Percentiles rank a stretch among this genome's conserved stretches.
Conservation (phyloP, 2,888 invertebrate genomes). For the Rambutsinella grinnellia region DNA sequence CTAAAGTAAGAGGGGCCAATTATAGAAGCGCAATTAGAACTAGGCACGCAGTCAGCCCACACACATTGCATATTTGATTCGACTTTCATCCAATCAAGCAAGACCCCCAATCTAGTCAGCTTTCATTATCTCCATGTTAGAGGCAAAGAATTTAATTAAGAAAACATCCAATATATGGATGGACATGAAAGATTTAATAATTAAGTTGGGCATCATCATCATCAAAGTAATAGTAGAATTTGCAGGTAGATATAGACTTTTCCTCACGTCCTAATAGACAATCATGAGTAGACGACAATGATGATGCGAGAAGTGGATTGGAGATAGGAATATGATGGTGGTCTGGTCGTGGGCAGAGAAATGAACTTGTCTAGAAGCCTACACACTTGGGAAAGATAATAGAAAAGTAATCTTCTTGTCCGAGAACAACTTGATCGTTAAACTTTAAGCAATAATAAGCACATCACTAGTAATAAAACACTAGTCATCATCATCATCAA, state of each 20-base stretch:
- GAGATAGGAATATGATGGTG: neutral
- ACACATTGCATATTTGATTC: neutral
- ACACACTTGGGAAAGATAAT: neutral
- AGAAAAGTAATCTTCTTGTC: neutral
- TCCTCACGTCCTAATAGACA: constrained; percentile 22
- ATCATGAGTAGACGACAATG: constrained; percentile 4
- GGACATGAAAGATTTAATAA: neutral
- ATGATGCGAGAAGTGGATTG: neutral
- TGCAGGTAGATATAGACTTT: constrained; percentile 3
- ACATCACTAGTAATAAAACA: neutral
- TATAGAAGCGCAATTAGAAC: neutral
- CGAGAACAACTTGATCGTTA: neutral
- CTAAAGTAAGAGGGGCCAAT: neutral
- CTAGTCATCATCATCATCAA: neutral
- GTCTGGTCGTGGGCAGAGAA: neutral
- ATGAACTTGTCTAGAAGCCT: neutral
- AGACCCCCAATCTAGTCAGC: neutral
- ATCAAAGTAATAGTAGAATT: neutral
- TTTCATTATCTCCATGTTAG: neutral
- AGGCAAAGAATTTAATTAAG: neutral
- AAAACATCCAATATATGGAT: neutral
- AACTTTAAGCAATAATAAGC: neutral
- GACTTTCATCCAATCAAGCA: neutral
- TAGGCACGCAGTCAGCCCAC: neutral
- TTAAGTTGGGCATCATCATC: no score